phyloP scores from a whole-genome alignment of 2,888 invertebrate genomes.

The Hydropsyche betteni region DNA sequence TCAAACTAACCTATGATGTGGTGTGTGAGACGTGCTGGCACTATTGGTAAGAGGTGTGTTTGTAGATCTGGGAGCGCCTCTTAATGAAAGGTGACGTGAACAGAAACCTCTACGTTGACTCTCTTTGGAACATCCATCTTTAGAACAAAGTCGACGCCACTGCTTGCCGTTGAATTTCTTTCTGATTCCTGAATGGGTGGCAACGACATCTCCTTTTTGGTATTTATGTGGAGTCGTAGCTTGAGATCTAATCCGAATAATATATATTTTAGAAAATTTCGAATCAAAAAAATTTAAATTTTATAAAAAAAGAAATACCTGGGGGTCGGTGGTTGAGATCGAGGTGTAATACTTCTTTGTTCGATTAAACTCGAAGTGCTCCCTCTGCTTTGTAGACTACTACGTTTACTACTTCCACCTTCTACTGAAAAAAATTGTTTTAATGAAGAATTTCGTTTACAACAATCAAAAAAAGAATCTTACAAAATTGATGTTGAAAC shows the following conservation, averaged over 20 bases:
- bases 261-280: conserved; percentile 7
- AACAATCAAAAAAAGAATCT: neutral
- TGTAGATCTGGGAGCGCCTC: conserved; percentile 70
- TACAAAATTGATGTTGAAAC: conserved; percentile 3
- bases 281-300: neutral
- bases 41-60: conserved; percentile 60
- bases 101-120: conserved; percentile 97
- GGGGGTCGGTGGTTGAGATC: conserved; percentile 93
- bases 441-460: neutral
- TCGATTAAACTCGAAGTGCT: conserved; percentile 88
- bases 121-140: conserved; percentile 94
- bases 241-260: conserved; percentile 72
- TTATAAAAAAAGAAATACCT: conserved; percentile 64
- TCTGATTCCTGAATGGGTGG: conserved; percentile 92
- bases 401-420: conserved; percentile 86
- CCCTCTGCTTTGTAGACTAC: conserved; percentile 90
- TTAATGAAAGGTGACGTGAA: conserved; percentile 93
- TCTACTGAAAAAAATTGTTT: conserved; percentile 60
- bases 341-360: conserved; percentile 82
- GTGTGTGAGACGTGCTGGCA: conserved; percentile 59
- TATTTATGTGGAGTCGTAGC: conserved; percentile 94
- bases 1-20: conserved; percentile 60
- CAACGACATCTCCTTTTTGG: conserved; percentile 96
- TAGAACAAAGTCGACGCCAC: conserved; percentile 96
- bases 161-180: conserved; percentile 99